Base-by-base conservation (phyloP, 2,113 vertebrate species). In the Seriola rivoliana region DNA sequence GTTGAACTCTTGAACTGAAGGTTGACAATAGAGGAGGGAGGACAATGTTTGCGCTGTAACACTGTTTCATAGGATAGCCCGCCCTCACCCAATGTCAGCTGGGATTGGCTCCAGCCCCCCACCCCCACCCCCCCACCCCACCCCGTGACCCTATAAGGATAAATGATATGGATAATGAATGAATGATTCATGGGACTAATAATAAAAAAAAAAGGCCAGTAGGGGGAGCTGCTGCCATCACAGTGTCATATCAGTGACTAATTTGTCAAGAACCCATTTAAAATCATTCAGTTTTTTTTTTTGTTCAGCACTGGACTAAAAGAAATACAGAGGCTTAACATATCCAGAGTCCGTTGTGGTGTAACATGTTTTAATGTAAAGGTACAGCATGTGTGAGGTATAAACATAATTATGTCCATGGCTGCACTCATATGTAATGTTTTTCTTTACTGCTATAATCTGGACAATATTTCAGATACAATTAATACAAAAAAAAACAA, bases 301-400 rank as follows among this genome's bases (percentile, higher is more conserved):
- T 63, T 62, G 19, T 6, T 34, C 12, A 34, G 13, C n/a, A n/a
- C 13, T 62, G 2, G 38, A 29, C 10, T 34, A 1, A 44, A 2
- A 75, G 19, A 23, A n/a, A 25, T 29, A 5, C 2, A 57, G 2
- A 80, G 17, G 11, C 3, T n/a, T 60, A 11, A 66, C 13, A 64
- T 23, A 46, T 16, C 1, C 42, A n/a, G 36, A 38, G 6, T 46
- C 17, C 9, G 12, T 48, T n/a, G 6, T 66, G 19, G 23, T 83
- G 74, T 58, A 69, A 50, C n/a, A 57, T 75, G 25, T 58, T 89
- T 80, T 91, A 85, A 81, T 88, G 66, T 66, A 59, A 75, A 46
- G 46, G 2, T 71, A 71, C 64, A 85, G 71, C 65, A 76, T 74
- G n/a, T 3, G 65, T 82, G 65, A 90, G 73, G 65, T 78, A 67